Evolutionary conservation across 2,888 invertebrate species (phyloP).

Genomic region (Ophion costatus): DNA sequence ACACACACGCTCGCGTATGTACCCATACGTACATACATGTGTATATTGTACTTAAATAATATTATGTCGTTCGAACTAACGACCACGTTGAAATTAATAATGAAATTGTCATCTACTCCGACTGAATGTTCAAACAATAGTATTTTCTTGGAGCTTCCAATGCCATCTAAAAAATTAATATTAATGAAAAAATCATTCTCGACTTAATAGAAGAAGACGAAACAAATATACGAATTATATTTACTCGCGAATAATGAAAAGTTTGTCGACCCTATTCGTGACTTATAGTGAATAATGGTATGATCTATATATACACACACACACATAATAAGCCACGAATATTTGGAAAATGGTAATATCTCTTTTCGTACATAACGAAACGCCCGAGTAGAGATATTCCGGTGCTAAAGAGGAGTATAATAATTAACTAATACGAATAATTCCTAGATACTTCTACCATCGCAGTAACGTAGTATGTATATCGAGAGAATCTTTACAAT

Average conservation of each 20-base stretch:
- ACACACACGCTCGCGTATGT: slow-evolving; percentile 23
- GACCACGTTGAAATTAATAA: slow-evolving; percentile 51
- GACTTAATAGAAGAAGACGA: slow-evolving; percentile 28
- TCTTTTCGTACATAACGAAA: slow-evolving; percentile 48
- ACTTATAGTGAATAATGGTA: background rate
- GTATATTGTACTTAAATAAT: slow-evolving; percentile 12
- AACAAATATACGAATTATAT: slow-evolving; percentile 45
- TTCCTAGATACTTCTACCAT: slow-evolving; percentile 6
- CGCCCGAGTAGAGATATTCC: slow-evolving; percentile 21
- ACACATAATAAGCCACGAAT: slow-evolving; percentile 21
- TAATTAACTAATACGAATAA: slow-evolving; percentile 24
- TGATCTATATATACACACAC: too few relatives aligned
- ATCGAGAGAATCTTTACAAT: background rate
- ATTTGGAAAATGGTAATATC: slow-evolving; percentile 45
- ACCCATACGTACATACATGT: slow-evolving; percentile 18
- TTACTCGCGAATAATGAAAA: slow-evolving; percentile 18
- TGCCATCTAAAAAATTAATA: slow-evolving; percentile 28
- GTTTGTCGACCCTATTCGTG: background rate
- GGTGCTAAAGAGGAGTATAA: slow-evolving; percentile 37
- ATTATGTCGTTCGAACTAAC: slow-evolving; percentile 40
- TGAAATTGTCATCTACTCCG: slow-evolving; percentile 52
- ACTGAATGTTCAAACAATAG: slow-evolving; percentile 63
- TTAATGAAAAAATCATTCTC: slow-evolving; percentile 22
- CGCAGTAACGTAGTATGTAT: slow-evolving; percentile 22
- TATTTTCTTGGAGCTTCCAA: slow-evolving; percentile 64